Percentiles rank a stretch among this genome's conserved stretches.
Conservation (phyloP, 2,797 vertebrate genomes). For the Paratrypauchen microcephalus region DNA sequence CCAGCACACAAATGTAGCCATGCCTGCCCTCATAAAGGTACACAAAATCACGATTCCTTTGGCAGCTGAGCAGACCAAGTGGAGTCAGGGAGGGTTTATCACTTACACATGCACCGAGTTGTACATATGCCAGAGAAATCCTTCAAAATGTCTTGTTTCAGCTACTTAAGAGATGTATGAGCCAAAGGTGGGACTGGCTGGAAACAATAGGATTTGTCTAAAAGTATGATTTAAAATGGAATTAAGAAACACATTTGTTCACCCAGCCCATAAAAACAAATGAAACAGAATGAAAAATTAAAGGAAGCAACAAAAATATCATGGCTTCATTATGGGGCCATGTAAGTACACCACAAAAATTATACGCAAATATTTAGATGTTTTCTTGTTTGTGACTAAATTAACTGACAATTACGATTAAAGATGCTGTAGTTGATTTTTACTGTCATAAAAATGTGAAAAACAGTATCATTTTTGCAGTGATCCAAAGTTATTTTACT, state of each 20-base stretch:
- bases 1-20: conserved; percentile 9
- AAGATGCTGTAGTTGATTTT: no score
- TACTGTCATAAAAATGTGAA: neutral
- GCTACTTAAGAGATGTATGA: conserved; percentile 12
- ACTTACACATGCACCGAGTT: conserved; percentile 11
- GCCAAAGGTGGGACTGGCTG: conserved; percentile 7
- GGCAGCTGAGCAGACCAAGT: conserved; percentile 27
- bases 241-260: conserved; percentile 6
- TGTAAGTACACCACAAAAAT: neutral
- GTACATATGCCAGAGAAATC: conserved; percentile 16
- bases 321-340: neutral
- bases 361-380: neutral
- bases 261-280: neutral
- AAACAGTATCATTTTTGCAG: neutral
- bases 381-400: neutral
- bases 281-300: neutral
- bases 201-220: conserved; percentile 24
- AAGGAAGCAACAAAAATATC: neutral
- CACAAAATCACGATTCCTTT: conserved; percentile 1
- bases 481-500: no score
- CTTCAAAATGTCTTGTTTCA: conserved; percentile 18
- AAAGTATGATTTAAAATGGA: conserved; percentile 15
- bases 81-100: conserved; percentile 25
- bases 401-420: no score
- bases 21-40: conserved; percentile 22